Percentiles rank a stretch among this genome's conserved stretches.
Evolutionary conservation across 2,113 vertebrate species (phyloP).

Genomic region (Ictidomys tridecemlineatus): DNA sequence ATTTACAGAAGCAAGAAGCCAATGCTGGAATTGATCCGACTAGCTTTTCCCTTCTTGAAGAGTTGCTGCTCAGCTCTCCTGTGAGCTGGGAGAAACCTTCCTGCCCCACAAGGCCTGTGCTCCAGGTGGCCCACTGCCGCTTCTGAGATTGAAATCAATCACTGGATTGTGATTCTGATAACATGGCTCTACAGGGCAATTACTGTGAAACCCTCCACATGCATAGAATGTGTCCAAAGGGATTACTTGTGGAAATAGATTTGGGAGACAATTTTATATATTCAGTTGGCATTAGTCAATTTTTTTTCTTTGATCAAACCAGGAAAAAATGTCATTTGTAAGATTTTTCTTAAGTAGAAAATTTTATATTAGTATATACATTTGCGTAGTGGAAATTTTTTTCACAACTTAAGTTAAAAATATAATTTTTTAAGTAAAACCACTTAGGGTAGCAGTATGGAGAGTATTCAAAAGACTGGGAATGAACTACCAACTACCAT

Average conservation of each 20-base stretch:
- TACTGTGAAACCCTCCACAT: background rate
- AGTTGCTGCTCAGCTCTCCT: background rate
- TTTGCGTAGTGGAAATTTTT: background rate
- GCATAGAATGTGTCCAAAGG: background rate
- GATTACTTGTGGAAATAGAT: constrained; percentile 43
- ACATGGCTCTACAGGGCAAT: background rate
- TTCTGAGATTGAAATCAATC: background rate
- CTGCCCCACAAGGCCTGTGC: rapidly evolving
- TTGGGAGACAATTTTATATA: background rate
- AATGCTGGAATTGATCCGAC: background rate
- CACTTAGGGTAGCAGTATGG: too few species aligned
- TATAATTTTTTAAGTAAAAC: background rate
- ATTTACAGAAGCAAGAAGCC: constrained; percentile 17
- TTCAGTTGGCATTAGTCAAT: background rate
- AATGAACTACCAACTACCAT: too few species aligned
- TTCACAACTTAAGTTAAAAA: background rate
- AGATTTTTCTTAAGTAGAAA: background rate
- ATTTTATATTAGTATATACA: background rate
- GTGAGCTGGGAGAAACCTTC: background rate
- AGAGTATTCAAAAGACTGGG: too few species aligned
- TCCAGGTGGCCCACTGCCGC: background rate
- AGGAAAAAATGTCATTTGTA: background rate
- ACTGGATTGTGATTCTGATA: background rate
- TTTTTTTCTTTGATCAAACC: constrained; percentile 32
- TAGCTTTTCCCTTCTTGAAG: constrained; percentile 13